Evolutionary conservation across 2,797 vertebrate genomes (phyloP).

Genomic region (Bradypus variegatus): DNA sequence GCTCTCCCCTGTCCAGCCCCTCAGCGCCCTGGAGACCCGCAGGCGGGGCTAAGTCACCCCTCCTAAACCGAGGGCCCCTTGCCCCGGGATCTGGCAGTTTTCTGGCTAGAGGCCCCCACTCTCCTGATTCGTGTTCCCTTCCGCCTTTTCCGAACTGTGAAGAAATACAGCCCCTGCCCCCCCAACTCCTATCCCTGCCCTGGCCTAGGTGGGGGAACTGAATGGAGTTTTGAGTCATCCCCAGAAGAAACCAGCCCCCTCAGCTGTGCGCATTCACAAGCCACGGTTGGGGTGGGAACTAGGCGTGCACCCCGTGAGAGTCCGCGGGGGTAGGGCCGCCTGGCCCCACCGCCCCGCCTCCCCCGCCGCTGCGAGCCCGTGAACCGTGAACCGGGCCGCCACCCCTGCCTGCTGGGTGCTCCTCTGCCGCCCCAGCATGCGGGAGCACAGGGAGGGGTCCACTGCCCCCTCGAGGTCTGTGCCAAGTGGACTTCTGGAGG

Average conservation of each 20-base stretch:
- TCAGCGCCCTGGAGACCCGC: conserved; percentile 52
- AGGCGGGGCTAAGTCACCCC: conserved; percentile 56
- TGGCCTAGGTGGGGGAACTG: not conserved
- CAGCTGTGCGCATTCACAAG: not conserved
- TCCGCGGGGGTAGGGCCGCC: not conserved
- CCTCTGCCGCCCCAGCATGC: not conserved
- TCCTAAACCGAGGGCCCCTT: conserved; percentile 14
- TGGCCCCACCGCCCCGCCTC: not conserved
- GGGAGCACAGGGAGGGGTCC: not conserved
- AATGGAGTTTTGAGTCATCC: not conserved
- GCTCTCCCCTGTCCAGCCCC: conserved; percentile 42
- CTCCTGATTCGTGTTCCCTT: not conserved
- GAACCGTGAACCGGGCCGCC: not conserved
- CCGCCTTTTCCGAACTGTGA: conserved; percentile 57
- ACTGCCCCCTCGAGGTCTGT: not conserved
- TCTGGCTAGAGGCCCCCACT: conserved; percentile 28
- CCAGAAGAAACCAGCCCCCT: not conserved
- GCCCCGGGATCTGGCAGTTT: conserved; percentile 35
- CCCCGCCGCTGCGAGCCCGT: not conserved
- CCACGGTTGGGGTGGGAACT: not conserved
- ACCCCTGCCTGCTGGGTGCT: not conserved
- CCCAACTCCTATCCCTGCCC: not conserved
- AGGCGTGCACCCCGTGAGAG: not conserved
- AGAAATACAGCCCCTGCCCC: conserved; percentile 14
- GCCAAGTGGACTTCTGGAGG: not conserved